Percentiles rank a stretch among this genome's conserved stretches.
Evolutionary conservation across 1,140 invertebrate genomes (phyloP).

Genomic region (Caerostris darwini): DNA sequence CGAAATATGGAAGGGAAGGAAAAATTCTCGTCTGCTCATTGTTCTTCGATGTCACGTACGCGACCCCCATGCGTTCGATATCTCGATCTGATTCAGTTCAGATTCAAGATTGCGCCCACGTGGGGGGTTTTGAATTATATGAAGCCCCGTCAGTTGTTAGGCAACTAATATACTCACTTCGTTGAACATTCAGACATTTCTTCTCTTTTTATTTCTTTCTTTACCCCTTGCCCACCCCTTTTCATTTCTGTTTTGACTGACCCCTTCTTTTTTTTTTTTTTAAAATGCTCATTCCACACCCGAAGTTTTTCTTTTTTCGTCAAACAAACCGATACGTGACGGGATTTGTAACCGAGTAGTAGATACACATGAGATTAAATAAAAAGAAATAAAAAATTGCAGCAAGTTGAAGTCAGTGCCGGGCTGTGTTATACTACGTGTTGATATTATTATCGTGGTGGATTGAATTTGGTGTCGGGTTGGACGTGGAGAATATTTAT

Average conservation of each 20-base stretch:
- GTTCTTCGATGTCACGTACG: slow-evolving; percentile 27
- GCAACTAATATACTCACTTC: slow-evolving; percentile 75
- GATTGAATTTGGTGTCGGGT: slow-evolving; percentile 63
- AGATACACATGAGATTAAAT: slow-evolving; percentile 69
- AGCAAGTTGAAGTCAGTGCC: not conserved
- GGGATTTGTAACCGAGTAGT: slow-evolving; percentile 19
- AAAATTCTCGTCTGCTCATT: slow-evolving; percentile 50
- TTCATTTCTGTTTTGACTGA: slow-evolving; percentile 72
- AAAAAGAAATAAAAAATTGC: slow-evolving; percentile 7
- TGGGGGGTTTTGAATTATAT: slow-evolving; percentile 73
- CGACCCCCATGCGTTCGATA: slow-evolving; percentile 23
- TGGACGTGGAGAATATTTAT: slow-evolving; percentile 10
- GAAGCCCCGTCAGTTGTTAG: slow-evolving; percentile 71
- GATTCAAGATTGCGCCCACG: slow-evolving; percentile 53
- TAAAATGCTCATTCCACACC: not conserved
- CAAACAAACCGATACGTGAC: slow-evolving; percentile 69
- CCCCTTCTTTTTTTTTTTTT: not conserved
- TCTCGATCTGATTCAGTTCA: slow-evolving; percentile 69
- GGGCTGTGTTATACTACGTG: not conserved
- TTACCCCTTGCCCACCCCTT: slow-evolving; percentile 43
- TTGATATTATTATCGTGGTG: slow-evolving; percentile 58
- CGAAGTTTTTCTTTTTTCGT: slow-evolving; percentile 20
- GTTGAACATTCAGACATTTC: slow-evolving; percentile 69
- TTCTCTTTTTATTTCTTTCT: not conserved
- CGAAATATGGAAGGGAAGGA: not conserved